phyloP scores from a whole-genome alignment of 1,140 invertebrate species.

The Lepidostoma basale region DNA sequence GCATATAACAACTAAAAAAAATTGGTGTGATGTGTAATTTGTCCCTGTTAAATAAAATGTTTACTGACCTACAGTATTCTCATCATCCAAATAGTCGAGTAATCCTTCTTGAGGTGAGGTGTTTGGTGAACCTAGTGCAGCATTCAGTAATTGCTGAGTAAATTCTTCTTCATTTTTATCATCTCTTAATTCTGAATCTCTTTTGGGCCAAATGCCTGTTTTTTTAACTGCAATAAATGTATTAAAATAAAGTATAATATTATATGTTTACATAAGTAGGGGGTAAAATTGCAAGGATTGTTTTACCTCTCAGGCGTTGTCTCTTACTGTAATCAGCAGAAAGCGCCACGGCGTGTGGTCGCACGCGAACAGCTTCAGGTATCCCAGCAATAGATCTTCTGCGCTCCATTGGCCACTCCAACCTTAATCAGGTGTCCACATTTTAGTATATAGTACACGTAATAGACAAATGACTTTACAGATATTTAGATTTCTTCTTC shows the following conservation, averaged over 20 bases:
- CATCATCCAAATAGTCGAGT: constrained; percentile 1
- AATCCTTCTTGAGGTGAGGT: background rate
- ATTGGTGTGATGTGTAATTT: too few species aligned
- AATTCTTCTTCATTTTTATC: constrained; percentile 11
- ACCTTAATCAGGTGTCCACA: too few species aligned
- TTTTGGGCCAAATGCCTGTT: constrained; percentile 11
- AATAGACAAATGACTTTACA: too few species aligned
- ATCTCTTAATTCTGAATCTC: background rate
- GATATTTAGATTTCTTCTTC: too few species aligned
- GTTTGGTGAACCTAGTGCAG: background rate
- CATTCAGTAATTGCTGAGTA: constrained; percentile 6
- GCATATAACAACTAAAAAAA: too few species aligned
- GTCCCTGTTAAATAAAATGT: too few species aligned
- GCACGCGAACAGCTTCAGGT: background rate
- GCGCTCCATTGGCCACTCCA: constrained; percentile 26
- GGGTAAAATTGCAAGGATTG: background rate
- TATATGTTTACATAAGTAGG: background rate
- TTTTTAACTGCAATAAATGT: constrained; percentile 4
- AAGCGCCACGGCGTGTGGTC: background rate
- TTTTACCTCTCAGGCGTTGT: constrained; percentile 11
- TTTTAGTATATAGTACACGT: too few species aligned
- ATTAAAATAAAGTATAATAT: background rate
- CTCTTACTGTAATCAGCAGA: constrained; percentile 40
- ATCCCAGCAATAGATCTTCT: constrained; percentile 35
- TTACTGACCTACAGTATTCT: too few species aligned